These are phyloP conservation scores for Ramazzottius varieornatus DNA, from an alignment of 2,888 invertebrate species.

Conservation along the genomic window DNA sequence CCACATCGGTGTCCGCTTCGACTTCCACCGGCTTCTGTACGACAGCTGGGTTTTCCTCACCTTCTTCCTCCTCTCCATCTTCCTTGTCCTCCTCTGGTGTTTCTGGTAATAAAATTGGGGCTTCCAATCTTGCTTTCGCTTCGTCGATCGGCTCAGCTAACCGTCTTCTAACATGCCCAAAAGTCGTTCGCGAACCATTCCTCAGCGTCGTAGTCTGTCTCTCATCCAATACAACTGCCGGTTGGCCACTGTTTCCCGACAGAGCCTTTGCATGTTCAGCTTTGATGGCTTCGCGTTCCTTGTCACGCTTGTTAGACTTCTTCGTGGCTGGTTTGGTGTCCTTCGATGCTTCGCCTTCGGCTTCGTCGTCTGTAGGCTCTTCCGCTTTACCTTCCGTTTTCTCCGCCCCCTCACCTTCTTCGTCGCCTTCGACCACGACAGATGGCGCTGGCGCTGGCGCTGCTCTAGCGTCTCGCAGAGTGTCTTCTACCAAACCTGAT, in stretches of 20 bases:
- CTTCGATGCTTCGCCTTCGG: neutral
- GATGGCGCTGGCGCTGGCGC: neutral
- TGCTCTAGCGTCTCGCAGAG: neutral
- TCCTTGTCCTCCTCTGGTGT: neutral
- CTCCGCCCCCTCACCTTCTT: neutral
- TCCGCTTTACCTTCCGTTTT: neutral
- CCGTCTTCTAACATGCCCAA: neutral
- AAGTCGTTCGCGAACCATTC: neutral
- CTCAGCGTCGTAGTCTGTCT: neutral
- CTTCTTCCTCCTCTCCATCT: neutral
- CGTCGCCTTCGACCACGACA: neutral
- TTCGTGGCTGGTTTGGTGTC: no score
- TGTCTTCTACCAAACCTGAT: neutral
- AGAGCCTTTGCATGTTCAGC: neutral
- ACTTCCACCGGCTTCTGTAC: neutral
- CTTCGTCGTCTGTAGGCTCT: neutral
- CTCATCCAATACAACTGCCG: neutral
- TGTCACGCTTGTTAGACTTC: no score
- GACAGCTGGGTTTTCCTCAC: neutral
- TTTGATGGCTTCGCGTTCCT: no score
- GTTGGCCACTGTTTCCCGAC: no score
- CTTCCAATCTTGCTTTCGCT: no score
- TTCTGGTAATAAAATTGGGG: neutral
- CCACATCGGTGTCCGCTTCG: neutral
- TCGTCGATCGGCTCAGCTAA: no score